Conservation (phyloP, 2,888 invertebrate genomes). For the Orgyia antiqua region DNA sequence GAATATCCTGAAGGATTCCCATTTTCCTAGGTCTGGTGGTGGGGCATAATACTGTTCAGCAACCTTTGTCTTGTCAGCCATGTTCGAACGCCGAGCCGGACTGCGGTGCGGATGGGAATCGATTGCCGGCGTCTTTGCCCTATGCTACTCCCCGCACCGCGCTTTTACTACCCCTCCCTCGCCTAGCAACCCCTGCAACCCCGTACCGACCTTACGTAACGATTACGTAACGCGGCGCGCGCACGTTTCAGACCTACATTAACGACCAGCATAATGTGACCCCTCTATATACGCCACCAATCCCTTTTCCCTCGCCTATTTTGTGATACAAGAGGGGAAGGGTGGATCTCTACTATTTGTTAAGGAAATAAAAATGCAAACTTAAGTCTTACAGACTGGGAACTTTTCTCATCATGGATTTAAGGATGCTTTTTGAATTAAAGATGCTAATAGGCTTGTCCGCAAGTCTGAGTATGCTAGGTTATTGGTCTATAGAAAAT, state of each 20-base stretch:
- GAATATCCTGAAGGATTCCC: conserved; percentile 91
- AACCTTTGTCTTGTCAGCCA: conserved; percentile 87
- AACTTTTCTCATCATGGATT: conserved; percentile 2
- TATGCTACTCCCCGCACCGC: conserved; percentile 27
- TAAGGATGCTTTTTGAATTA: conserved; percentile 17
- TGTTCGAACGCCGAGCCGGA: conserved; percentile 68
- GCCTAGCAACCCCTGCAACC: conserved; percentile 49
- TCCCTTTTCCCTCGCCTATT: conserved; percentile 8
- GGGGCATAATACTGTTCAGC: conserved; percentile 87
- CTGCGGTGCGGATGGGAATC: conserved; percentile 71
- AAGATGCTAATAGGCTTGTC: conserved; percentile 11
- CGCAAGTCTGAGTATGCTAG: conserved; percentile 27
- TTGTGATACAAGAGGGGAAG: conserved; percentile 11
- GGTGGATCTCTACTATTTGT: conserved; percentile 31
- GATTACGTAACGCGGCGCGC: conserved; percentile 71
- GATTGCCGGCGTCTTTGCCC: conserved; percentile 63
- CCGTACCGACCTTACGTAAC: conserved; percentile 63
- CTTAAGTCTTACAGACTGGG: conserved; percentile 10
- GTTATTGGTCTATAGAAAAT: conserved; percentile 37
- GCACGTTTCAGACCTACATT: conserved; percentile 51
- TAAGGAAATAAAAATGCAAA: conserved; percentile 28
- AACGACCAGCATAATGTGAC: conserved; percentile 27
- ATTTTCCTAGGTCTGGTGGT: conserved; percentile 89
- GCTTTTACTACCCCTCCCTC: conserved; percentile 31
- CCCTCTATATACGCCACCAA: conserved; percentile 16